Evolutionary conservation across 2,797 vertebrate species (phyloP), one percentile per base, ranked within the genome.

Genomic region (Alosa sapidissima): DNA sequence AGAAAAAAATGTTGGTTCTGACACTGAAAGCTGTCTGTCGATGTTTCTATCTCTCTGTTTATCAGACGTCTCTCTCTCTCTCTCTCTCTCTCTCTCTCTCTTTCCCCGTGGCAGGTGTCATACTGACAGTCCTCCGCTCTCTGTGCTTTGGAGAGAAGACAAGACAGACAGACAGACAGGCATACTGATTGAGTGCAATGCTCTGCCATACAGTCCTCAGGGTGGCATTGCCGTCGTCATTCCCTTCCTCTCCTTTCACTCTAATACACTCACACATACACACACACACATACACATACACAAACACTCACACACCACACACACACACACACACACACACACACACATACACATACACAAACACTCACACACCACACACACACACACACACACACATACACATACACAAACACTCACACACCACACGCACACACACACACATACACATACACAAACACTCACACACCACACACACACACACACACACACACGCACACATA

Each of bases 71-170:
- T 51, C 68, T 41, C 68, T 72, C 68, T 88, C 89, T 91, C 88
- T 87, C 84, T 87, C 36, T 85, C 87, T 89, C 86, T 88, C 84
- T 86, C 84, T 84, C 86, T 87, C 86, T 89, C 21, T 62, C 0
- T 62, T 8, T 62, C 16, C 1, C 28, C 13, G 36, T 78, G 72
- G 41, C 72, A 78, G 72, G 72, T 78, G 72, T 47, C 72, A 78
- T 8, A 16, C 72, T 78, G 72, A 45, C 72, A 78, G 72, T 78
- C 41, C 65, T 45, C 10, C 36, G 14, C 36, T 72, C 72, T 78
- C 36, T 45, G 14, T 41, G 72, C 72, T 78, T 45, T 78, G 16
- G 72, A 21, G 41, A 78, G 72, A 10, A 72, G 65, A 72, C 28
- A 14, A 78, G 72, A 78, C 72, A 78, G 28, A 78, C 72, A 78